Conservation (phyloP, 1,140 invertebrate species). For the Patella vulgata region DNA sequence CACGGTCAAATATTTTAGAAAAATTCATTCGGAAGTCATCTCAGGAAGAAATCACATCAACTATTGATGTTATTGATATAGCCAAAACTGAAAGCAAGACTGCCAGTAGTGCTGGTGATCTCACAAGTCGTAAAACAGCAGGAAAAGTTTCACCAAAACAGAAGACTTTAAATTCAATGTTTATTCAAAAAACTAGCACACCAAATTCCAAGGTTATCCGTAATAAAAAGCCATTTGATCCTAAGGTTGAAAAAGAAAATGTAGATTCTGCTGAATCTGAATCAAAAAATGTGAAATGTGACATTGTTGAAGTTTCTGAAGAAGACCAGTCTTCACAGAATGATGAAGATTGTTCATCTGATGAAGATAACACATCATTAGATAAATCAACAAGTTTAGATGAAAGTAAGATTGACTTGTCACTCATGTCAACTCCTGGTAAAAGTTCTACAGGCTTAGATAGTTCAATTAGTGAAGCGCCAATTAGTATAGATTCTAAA, state of each 20-base stretch:
- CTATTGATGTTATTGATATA: slow-evolving; percentile 42
- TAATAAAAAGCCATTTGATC: background rate
- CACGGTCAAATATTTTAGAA: slow-evolving; percentile 33
- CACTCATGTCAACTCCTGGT: no score
- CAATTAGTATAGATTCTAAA: no score
- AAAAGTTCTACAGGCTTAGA: no score
- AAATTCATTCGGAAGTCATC: slow-evolving; percentile 35
- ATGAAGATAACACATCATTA: background rate
- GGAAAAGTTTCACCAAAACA: background rate
- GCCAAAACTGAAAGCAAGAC: slow-evolving; percentile 19
- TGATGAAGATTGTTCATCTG: background rate
- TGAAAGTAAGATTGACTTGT: no score
- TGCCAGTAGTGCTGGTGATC: background rate
- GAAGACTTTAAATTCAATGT: background rate
- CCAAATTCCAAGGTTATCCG: no score
- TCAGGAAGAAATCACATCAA: slow-evolving; percentile 47
- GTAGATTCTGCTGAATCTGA: background rate
- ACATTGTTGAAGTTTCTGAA: slow-evolving; percentile 1
- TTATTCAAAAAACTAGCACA: background rate
- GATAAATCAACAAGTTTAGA: background rate
- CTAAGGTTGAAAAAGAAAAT: background rate
- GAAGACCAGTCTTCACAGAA: background rate
- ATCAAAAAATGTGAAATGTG: background rate
- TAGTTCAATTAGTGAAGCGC: no score
- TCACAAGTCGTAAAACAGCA: background rate